phyloP scores from a whole-genome alignment of 2,888 invertebrate species.

The Arctia plantaginis region DNA sequence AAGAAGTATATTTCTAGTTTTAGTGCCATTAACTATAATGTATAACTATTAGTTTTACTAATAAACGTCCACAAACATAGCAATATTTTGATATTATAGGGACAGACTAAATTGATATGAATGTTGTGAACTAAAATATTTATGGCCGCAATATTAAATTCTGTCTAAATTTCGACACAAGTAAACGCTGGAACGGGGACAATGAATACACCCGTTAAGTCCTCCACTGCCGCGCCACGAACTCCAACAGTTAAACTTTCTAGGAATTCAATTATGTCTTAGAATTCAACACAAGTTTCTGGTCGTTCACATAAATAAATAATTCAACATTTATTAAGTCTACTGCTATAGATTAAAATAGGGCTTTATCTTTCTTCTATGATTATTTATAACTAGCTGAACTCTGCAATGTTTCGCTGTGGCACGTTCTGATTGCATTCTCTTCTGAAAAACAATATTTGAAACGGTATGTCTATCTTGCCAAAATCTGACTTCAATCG shows the following conservation, averaged over 20 bases:
- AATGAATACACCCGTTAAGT: constrained; percentile 32
- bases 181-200: constrained; percentile 15
- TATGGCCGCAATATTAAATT: constrained; percentile 25
- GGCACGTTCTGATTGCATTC: too few relatives aligned
- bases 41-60: constrained; percentile 30
- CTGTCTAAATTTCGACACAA: constrained; percentile 24
- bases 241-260: constrained; percentile 37
- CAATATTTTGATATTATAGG: constrained; percentile 32
- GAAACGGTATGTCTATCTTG: too few relatives aligned
- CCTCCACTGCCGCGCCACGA: constrained; percentile 25
- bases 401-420: too few relatives aligned
- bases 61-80: constrained; percentile 20
- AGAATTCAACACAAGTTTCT: constrained; percentile 32
- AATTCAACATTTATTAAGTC: constrained; percentile 33
- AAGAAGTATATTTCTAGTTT: neutral
- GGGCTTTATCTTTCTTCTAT: constrained; percentile 19
- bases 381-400: constrained; percentile 16
- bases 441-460: too few relatives aligned
- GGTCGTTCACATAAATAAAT: constrained; percentile 42
- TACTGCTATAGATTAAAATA: constrained; percentile 17
- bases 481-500: neutral
- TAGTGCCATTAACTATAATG: constrained; percentile 1
- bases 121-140: constrained; percentile 33
- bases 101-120: constrained; percentile 33
- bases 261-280: constrained; percentile 46